Conservation (phyloP, 2,888 invertebrate genomes). For the Flabesymbios commensalis region DNA sequence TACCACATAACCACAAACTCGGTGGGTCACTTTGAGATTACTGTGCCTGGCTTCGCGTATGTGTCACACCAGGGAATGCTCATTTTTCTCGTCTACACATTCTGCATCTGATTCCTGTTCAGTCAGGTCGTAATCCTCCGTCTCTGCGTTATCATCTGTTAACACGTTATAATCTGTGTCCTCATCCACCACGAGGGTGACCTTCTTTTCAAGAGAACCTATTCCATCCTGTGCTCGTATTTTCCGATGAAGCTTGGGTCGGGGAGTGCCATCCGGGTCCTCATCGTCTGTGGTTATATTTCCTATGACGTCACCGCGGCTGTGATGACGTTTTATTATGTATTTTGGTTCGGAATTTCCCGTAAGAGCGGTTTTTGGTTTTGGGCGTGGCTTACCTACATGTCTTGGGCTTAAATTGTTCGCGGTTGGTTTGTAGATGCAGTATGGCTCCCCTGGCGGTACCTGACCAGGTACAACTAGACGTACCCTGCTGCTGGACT, state of each 20-base stretch:
- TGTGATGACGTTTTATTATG: conserved; percentile 16
- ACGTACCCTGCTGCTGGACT: conserved; percentile 10
- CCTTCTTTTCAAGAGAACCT: neutral
- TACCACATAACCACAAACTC: too few relatives aligned
- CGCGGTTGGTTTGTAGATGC: conserved; percentile 14
- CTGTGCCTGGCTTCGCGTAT: too few relatives aligned
- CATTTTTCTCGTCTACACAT: too few relatives aligned
- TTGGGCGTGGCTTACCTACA: conserved; percentile 7
- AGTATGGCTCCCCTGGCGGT: neutral
- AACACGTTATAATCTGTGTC: neutral
- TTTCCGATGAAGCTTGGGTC: neutral
- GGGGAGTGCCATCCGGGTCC: neutral
- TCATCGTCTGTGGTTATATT: neutral
- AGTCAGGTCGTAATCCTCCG: neutral
- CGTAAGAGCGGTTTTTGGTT: too few relatives aligned
- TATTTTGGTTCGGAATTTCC: conserved; percentile 6
- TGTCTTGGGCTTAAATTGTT: conserved; percentile 9
- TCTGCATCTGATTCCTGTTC: too few relatives aligned
- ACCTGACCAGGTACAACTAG: neutral
- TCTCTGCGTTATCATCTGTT: neutral
- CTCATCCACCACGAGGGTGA: neutral
- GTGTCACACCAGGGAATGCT: too few relatives aligned
- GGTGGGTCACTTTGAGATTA: too few relatives aligned
- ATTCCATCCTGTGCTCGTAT: neutral
- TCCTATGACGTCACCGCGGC: neutral